Evolutionary conservation across 2,113 vertebrate species (phyloP).

Genomic region (Brachirus orientalis): DNA sequence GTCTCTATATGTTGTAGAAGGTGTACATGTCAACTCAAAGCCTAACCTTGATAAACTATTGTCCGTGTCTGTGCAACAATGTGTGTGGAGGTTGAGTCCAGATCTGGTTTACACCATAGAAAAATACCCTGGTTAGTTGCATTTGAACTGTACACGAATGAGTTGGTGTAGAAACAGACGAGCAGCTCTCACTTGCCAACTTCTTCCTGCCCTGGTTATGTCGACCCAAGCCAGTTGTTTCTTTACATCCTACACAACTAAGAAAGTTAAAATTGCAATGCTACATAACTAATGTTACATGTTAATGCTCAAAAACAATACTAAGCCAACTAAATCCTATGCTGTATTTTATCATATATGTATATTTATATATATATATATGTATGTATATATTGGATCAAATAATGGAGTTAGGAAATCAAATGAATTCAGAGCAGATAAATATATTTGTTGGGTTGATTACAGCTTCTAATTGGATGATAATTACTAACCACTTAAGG

Average conservation of each 20-base stretch:
- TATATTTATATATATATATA: constrained; percentile 6
- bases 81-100: constrained; percentile 50
- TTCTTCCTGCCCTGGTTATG: constrained; percentile 23
- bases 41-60: constrained; percentile 41
- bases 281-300: constrained; percentile 73
- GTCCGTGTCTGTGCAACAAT: constrained; percentile 50
- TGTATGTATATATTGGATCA: constrained; percentile 55
- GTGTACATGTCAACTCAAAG: constrained; percentile 57
- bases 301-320: constrained; percentile 65
- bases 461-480: constrained; percentile 38
- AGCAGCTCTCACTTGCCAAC: constrained; percentile 25
- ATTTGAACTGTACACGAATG: constrained; percentile 62
- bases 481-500: constrained; percentile 61
- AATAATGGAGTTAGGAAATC: constrained; percentile 37
- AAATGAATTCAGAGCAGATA: constrained; percentile 44
- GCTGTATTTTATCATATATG: constrained; percentile 28
- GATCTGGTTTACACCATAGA: constrained; percentile 67
- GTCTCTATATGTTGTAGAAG: constrained; percentile 64
- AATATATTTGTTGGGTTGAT: constrained; percentile 35
- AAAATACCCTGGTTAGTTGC: constrained; percentile 79
- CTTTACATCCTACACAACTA: constrained; percentile 52
- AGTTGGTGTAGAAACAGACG: constrained; percentile 48
- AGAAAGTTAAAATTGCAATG: constrained; percentile 61
- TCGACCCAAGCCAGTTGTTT: constrained; percentile 23
- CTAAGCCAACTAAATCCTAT: constrained; percentile 67